Evolutionary conservation across 2,113 vertebrate species (phyloP).

Genomic region (Pogona vitticeps): DNA sequence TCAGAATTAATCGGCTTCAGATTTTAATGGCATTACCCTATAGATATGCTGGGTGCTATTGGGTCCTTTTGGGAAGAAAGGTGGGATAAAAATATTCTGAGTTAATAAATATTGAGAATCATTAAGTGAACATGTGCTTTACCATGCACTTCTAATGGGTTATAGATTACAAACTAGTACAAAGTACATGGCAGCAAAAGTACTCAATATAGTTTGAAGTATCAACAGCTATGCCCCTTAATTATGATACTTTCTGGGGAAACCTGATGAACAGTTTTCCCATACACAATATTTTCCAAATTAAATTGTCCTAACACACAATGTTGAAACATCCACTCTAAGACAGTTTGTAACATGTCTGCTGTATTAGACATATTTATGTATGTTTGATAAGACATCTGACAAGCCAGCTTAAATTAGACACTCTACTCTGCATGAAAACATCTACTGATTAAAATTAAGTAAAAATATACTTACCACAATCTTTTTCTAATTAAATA

Average conservation of each 20-base stretch:
- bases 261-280: accelerated
- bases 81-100: too few species aligned
- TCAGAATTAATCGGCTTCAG: not conserved
- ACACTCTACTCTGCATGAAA: conserved; percentile 7
- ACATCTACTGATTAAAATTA: conserved; percentile 27
- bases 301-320: not conserved
- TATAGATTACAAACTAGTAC: not conserved
- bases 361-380: conserved; percentile 14
- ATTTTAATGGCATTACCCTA: not conserved
- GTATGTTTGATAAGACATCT: not conserved
- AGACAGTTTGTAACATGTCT: not conserved
- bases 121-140: not conserved
- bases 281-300: not conserved
- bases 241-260: not conserved
- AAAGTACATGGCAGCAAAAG: not conserved
- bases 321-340: not conserved
- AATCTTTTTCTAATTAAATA: conserved; percentile 72
- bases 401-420: conserved; percentile 11
- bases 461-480: conserved; percentile 66
- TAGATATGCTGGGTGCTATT: not conserved
- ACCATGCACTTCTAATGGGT: not conserved
- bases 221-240: not conserved
- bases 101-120: too few species aligned
- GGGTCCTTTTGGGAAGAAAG: too few species aligned
- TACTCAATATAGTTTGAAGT: not conserved